Evolutionary conservation across 1,140 invertebrate genomes (phyloP), one percentile per base, ranked within the genome.

Genomic region (Bombus sylvicola): DNA sequence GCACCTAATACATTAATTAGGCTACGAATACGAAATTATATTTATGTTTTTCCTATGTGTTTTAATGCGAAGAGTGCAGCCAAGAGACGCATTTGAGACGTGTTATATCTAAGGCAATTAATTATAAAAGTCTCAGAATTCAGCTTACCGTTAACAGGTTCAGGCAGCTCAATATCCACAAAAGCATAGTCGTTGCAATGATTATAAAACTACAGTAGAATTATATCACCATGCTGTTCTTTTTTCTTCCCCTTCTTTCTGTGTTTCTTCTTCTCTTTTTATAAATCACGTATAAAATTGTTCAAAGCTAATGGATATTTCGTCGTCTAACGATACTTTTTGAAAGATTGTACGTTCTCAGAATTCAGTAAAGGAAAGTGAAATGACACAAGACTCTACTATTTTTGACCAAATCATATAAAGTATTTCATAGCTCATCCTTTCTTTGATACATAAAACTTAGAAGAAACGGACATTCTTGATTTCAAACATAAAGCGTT

Each of bases 91-190:
- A 62, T 62, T 66, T 18, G 6, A 53, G 47, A 66, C 31, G 64
- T 9, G 64, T 8, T 6, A 9, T 9, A 18, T 34, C 1, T 1
- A n/a, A n/a, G 59, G 6, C 8, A 34, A 66, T 66, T 13, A 53
- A 34, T 13, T 31, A 34, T 1, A 34, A 41, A 31, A 41, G 5
- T 10, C 34, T 28, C 15, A 43, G 3, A 6, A 12, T 22, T 5
- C 39, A 72, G 53, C 88, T 64, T 89, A 89, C 88, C 88, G 79
- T 82, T 12, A 90, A 57, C n/a, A 88, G 28, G 59, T 83, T 76
- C n/a, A 91, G 34, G 31, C 83, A 90, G 71, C 41, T 47, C 15
- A 88, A 72, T 28, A 34, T 82, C 80, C 83, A 57, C 41, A 86
- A 76, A 78, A 89, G 37, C 87, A 88, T 89, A 76, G 68, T 88